A percentile compares a stretch with the other conserved stretches of the same genome.
These are phyloP conservation scores for Parnassius smintheus DNA, from an alignment of 2,888 invertebrate genomes.

Conservation along the genomic window DNA sequence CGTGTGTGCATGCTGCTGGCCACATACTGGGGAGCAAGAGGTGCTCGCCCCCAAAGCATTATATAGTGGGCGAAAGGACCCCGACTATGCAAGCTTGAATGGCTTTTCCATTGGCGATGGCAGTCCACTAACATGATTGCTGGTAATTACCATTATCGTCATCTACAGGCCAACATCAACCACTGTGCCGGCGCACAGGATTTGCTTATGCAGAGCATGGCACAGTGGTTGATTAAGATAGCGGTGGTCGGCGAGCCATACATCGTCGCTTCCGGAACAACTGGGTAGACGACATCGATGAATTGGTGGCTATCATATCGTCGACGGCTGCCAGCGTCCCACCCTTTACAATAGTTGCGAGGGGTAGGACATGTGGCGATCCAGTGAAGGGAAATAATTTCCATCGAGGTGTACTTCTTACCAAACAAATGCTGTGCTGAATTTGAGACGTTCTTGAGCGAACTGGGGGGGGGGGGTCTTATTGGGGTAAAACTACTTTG, in stretches of 20 bases:
- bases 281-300: too few relatives aligned
- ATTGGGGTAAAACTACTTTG: too few relatives aligned
- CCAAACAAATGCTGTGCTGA: too few relatives aligned
- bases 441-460: too few relatives aligned
- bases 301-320: too few relatives aligned
- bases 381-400: too few relatives aligned
- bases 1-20: conserved; percentile 27
- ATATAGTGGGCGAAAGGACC: neutral
- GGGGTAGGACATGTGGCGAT: too few relatives aligned
- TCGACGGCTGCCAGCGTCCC: too few relatives aligned
- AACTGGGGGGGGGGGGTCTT: too few relatives aligned
- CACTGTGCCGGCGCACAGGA: conserved; percentile 30
- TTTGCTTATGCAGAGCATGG: conserved; percentile 25
- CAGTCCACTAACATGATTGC: conserved; percentile 14
- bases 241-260: neutral
- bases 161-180: conserved; percentile 22
- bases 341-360: too few relatives aligned
- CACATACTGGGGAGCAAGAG: conserved; percentile 21
- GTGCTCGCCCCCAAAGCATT: neutral
- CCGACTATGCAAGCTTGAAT: neutral
- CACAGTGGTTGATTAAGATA: conserved; percentile 19
- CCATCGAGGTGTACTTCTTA: too few relatives aligned
- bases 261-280: neutral
- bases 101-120: neutral
- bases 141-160: too few relatives aligned